Evolutionary conservation across 2,113 vertebrate species (phyloP), one percentile per base, ranked within the genome.

Genomic region (Australoheros scitulus): DNA sequence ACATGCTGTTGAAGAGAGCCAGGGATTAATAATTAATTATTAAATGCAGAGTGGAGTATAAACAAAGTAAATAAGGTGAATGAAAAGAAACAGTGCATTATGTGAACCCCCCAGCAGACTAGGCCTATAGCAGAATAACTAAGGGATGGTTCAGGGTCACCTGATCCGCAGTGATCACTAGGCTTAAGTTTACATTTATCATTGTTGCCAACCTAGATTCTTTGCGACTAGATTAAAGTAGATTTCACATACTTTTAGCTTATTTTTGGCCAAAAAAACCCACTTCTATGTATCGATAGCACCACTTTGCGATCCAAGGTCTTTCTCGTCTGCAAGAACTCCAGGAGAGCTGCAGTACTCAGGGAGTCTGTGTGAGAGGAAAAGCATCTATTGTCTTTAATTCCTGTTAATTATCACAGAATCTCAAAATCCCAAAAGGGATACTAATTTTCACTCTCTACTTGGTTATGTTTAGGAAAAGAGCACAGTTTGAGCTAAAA

Each of bases 171-270:
- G 38, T 1, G 11, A 63, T 63, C 2, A 0, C 10, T 0, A 64
- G 20, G 38, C 11, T 43, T 14, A 43, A 13, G 41, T 43, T 43
- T 43, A 13, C 41, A 13, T 13, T 13, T 36, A 9, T 36, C 8
- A 43, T 14, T 43, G 41, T 41, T 5, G 36, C 3, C n/a, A 41
- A 41, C 20, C 11, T 0, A 1, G 6, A 0, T 41, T 17, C 3
- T 43, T 14, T 65, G 22, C 15, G 7, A 38, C 15, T 24, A 41
- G 41, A 41, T 24, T 43, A 65, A 65, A 65, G 22, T 8, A 13
- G 18, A 17, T 17, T 65, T 47, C 22, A 3, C 24, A 50, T 47
- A 15, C 0, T 22, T 43, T 65, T 10, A 24, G 22, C 15, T 14
- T 3, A 2, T 11, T 68, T 47, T 68, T 68, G 7, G 17, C 7